A percentile compares a stretch with the other conserved stretches of the same genome.
Evolutionary conservation across 2,797 vertebrate species (phyloP).

Genomic region (Melanotaenia maccullochi): DNA sequence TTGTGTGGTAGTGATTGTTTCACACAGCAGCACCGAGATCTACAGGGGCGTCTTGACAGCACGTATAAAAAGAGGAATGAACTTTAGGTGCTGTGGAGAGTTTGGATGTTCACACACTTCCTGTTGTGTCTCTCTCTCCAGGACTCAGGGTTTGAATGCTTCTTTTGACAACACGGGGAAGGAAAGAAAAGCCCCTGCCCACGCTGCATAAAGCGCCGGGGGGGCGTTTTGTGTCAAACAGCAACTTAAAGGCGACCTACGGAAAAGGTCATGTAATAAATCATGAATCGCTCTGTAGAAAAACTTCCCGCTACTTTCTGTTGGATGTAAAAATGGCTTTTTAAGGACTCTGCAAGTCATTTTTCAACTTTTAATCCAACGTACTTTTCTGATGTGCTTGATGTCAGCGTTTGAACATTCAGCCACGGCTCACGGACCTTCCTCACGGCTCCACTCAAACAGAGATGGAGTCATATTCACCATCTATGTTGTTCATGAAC

Average conservation of each 20-base stretch:
- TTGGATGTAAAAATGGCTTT: constrained; percentile 12
- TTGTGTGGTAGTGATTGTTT: neutral
- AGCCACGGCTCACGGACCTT: too few relatives aligned
- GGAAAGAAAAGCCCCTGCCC: neutral
- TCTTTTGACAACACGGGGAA: neutral
- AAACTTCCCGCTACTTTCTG: constrained; percentile 1
- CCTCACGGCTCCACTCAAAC: too few relatives aligned
- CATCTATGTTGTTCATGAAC: too few relatives aligned
- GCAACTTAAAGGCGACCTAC: constrained; percentile 14
- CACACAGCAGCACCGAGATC: neutral
- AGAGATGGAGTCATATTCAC: too few relatives aligned
- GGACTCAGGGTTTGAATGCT: constrained; percentile 12
- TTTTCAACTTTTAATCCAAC: too few relatives aligned
- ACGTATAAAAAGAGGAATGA: neutral
- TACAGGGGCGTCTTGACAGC: neutral
- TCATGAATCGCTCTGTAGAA: constrained; percentile 6
- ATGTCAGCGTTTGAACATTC: too few relatives aligned
- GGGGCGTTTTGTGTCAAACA: constrained; percentile 14
- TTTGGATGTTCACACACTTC: neutral
- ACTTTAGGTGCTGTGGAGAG: neutral
- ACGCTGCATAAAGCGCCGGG: constrained; percentile 12
- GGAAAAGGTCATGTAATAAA: constrained; percentile 7
- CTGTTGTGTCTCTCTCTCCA: constrained; percentile 18
- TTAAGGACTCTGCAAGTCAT: neutral
- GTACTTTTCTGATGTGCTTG: too few relatives aligned